Evolutionary conservation across 2,113 vertebrate genomes (phyloP), one percentile per base, ranked within the genome.

Genomic region (Bos javanicus): DNA sequence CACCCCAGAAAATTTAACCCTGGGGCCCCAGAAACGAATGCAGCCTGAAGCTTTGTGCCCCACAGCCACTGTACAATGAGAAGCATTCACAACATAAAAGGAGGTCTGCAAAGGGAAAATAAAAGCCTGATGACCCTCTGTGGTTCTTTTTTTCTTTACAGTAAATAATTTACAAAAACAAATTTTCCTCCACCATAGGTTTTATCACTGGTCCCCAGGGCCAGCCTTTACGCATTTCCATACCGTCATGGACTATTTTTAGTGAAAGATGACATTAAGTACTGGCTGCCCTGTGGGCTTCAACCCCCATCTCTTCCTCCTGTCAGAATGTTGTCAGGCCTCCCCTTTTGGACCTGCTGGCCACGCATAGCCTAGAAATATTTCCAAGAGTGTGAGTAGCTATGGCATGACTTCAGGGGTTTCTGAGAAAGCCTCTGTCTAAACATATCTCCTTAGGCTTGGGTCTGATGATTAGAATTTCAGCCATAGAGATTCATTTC

Each of bases 171-270:
- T 95, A 98, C 87, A 92, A 96, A 97, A 96, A 85, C 83, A 96
- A 97, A 88, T 74, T 97, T 95, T 98, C 90, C 80, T 97, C 52
- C 81, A 39, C 81, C 52, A 84, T 74, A 93, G 83, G 94, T 94
- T 95, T 98, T 98, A 97, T 98, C 96, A 96, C 83, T 28, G 59
- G 60, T 93, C n/a, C 87, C 90, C 92, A 95, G 94, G 87, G 81
- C 74, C 81, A 96, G 96, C 62, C 94, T 95, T 95, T 94, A 94
- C 84, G 92, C 80, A 95, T 96, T 98, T 97, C 96, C 94, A 98
- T 96, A 96, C 39, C 90, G 97, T 97, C 97, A 97, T 95, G 87
- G 52, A 67, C 90, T 98, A 98, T 97, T 98, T 98, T 98, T 98
- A 97, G 92, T 81, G 96, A 87, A 96, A 64, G 94, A 96, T 97